These are phyloP conservation scores for Thyatira batis DNA, from an alignment of 2,888 invertebrate genomes.

Conservation along the genomic window DNA sequence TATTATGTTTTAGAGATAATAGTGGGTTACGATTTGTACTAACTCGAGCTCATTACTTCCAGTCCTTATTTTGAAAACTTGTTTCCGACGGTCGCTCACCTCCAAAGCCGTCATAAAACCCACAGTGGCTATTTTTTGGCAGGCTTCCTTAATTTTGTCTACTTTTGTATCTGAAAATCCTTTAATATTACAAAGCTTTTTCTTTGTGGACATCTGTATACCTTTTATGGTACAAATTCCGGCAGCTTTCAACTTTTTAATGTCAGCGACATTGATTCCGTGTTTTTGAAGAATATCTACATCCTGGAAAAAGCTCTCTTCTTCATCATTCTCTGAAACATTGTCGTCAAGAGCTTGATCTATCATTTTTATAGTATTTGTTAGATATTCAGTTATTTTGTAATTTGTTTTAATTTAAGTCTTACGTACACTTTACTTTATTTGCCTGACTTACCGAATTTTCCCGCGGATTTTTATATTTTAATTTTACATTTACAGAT, in stretches of 20 bases:
- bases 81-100: conserved; percentile 87
- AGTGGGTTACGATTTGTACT: no score
- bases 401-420: no score
- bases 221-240: conserved; percentile 93
- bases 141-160: conserved; percentile 90
- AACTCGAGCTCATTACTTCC: conserved; percentile 88
- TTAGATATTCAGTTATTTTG: no score
- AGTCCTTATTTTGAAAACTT: conserved; percentile 87
- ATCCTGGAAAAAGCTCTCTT: conserved; percentile 88
- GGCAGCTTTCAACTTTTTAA: conserved; percentile 88
- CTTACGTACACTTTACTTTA: no score
- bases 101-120: conserved; percentile 89
- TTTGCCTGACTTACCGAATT: no score
- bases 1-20: no score
- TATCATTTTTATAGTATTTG: conserved; percentile 56
- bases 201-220: conserved; percentile 89
- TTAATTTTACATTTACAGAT: no score
- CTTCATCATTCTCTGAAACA: conserved; percentile 81
- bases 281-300: conserved; percentile 85
- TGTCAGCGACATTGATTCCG: conserved; percentile 87
- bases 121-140: conserved; percentile 83
- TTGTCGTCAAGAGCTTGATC: conserved; percentile 72
- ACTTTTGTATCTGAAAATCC: conserved; percentile 90
- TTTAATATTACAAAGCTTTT: conserved; percentile 87
- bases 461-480: no score